Evolutionary conservation across 1,140 invertebrate genomes (phyloP).

Genomic region (Uloborus diversus): DNA sequence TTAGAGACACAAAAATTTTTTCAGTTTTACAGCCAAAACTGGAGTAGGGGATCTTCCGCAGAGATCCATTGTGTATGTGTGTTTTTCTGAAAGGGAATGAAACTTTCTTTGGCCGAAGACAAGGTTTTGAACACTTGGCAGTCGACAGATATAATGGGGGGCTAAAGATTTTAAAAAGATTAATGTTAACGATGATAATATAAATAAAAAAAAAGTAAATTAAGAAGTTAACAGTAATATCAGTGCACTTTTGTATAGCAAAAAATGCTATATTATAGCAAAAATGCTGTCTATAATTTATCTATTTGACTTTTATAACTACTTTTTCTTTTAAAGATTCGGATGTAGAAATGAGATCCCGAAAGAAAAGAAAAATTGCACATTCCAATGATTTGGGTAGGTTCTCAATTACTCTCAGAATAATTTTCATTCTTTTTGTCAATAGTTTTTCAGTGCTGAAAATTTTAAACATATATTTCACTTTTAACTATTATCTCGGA

Average conservation of each 20-base stretch:
- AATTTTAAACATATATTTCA: background rate
- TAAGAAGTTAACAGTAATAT: background rate
- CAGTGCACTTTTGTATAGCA: background rate
- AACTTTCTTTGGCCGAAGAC: too few relatives aligned
- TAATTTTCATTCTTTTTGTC: background rate
- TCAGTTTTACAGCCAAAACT: too few relatives aligned
- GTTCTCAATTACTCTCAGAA: background rate
- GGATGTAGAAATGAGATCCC: constrained; percentile 8
- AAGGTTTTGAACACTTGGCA: too few relatives aligned
- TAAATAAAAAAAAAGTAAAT: background rate
- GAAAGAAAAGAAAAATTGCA: constrained; percentile 6
- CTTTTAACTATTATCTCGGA: background rate
- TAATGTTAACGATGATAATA: background rate
- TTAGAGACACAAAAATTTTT: too few relatives aligned
- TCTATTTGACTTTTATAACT: background rate
- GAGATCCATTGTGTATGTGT: too few relatives aligned
- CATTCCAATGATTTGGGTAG: background rate
- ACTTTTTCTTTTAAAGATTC: constrained; percentile 18
- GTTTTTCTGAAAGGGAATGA: too few relatives aligned
- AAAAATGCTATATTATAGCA: too few relatives aligned
- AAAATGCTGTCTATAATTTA: too few relatives aligned
- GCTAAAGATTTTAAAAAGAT: background rate
- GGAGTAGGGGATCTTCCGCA: too few relatives aligned
- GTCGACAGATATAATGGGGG: background rate
- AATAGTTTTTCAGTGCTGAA: background rate